Base-by-base conservation (phyloP, 2,113 vertebrate species). In the Heteronetta atricapilla region DNA sequence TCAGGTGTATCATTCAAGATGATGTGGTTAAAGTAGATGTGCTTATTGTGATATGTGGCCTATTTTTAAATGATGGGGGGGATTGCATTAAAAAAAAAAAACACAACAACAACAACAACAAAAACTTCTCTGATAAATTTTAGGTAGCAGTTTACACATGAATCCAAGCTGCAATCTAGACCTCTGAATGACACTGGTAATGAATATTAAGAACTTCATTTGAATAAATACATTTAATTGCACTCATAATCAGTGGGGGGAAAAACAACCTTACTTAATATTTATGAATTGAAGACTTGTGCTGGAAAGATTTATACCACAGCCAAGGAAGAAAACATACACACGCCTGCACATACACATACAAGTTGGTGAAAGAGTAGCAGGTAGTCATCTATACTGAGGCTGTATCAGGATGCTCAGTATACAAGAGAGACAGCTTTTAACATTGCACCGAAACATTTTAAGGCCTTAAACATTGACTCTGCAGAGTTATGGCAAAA, bases 221-320 rank as follows among this genome's bases (percentile, higher is more conserved):
- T 90, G 74, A 84, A 90, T 74, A 81, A 94, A 81, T 20, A 52
- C 4, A 23, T 85, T 83, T 91, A 94, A 82, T 89, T 92, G 26
- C 26, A 29, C 16, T 67, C 36, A 67, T 68, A 79, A 53, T 86
- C 40, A 36, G 36, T 58, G 56, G 11, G 16, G 44, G 8, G 94
- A 88, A 44, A 80, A 93, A 68, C 12, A 69, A 28, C 18, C 13
- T 46, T 88, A 68, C 76, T 21, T 88, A 94, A 76, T 80, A 74
- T 64, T 94, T 79, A 83, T 67, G 62, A 94, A 82, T 83, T 94
- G 74, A 70, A 77, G 50, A 19, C 40, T 9, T 1, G 1, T 77
- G 79, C 81, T 74, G 42, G 46, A 80, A 76, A 11, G 3, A 76
- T 69, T 94, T 33, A 70, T 75, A 73, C 67, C 26, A 63, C 60